Base-by-base conservation (phyloP, 1,140 invertebrate species). In the Pantala flavescens region DNA sequence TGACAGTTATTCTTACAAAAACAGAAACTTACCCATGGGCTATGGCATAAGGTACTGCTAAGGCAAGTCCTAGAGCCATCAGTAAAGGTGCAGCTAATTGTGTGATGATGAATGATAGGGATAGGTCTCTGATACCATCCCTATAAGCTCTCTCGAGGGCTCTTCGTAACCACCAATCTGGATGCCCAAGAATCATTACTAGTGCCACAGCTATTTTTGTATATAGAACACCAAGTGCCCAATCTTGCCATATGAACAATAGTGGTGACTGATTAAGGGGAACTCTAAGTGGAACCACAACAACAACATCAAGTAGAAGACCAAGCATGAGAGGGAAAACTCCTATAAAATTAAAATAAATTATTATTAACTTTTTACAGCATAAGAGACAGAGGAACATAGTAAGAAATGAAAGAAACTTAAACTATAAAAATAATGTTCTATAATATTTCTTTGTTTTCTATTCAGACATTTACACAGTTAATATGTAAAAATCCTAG, bases 191-290 rank as follows among this genome's bases (percentile, higher is more conserved):
- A 0, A 94, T 96, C 3, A 98, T 84, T 5, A 63, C 49, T 21
- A 63, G 49, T 0, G 95, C 97, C 78, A 95, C 97, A n/a, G 96
- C 92, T 75, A 99, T 98, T 85, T 99, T 99, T 1, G 96, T 97
- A 81, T 98, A 98, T 0, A 99, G 84, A 10, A 99, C 94, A 14
- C 98, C 97, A 7, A 98, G 84, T 0, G 96, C 96, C 96, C 96
- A 99, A 83, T 98, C 95, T 86, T 98, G 91, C 91, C 92, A 94
- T n/a, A 97, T 88, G 81, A 97, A 98, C 72, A 97, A 88, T 9
- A 99, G 90, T 0, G 97, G 97, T 21, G 95, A 96, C 82, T 99
- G 96, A 78, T 95, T 90, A 3, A 98, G 82, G 0, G 95, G 94
- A 12, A 98, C 95, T n/a, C 96, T 85, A 7, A 98, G 84, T 0